Base-by-base conservation (phyloP, 2,797 vertebrate species). In the Moxostoma hubbsi region DNA sequence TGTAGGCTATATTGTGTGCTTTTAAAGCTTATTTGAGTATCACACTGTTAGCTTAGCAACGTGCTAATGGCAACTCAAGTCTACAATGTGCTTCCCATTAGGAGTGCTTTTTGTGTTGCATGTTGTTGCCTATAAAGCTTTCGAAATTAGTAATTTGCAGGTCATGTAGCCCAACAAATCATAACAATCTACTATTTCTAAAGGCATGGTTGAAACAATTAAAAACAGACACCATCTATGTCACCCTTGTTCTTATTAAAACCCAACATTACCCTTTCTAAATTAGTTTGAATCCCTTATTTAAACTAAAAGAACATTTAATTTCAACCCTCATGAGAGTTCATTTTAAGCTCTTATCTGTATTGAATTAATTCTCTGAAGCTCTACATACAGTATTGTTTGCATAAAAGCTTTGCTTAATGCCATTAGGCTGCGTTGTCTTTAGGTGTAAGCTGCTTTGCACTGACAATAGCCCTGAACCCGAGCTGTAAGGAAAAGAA, bases 391-490 rank as follows among this genome's bases (percentile, higher is more conserved):
- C 55, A 79, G 75, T 77, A 68, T 59, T 61, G 79, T 81, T 83
- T 84, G 81, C 70, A 15, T 70, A 76, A 79, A 67, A 62, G 80
- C 82, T 85, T 82, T 75, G 61, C 55, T 74, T 79, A 83, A 84
- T 59, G 80, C 59, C 59, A 70, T 83, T 83, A 80, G 77, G 51
- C 75, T 8, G 36, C 65, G 84, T 81, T 86, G 82, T 84, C 46
- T 85, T 50, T 57, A 74, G 63, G 80, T 66, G 66, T 75, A 75
- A 73, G 58, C 73, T 77, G 65, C 66, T 80, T 82, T 83, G 69
- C 43, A 5, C 67, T 77, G 53, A 83, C 79, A 81, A 72, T 85
- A 74, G 66, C 65, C 66, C 79, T 67, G 16, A 70, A 70, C 67
- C 24, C 62, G 4, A 77, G 36, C 61, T 45, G 8, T 47, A 58